These are phyloP conservation scores for Ashinkailepas kermadecensis DNA, from an alignment of 2,888 invertebrate genomes.

Conservation along the genomic window DNA sequence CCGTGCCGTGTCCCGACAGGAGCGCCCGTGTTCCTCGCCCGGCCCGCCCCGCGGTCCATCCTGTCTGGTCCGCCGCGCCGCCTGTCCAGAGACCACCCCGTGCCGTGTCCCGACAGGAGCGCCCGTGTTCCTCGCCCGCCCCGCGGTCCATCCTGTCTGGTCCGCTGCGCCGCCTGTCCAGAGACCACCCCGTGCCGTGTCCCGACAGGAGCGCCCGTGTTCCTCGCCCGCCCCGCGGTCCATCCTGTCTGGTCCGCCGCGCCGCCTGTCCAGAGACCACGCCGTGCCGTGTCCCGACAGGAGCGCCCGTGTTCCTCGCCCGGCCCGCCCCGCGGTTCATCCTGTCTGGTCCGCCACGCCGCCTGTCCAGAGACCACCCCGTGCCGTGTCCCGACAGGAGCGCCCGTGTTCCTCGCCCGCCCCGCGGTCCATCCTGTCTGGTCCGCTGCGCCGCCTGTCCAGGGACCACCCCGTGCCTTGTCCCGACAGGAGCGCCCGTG, in stretches of 20 bases:
- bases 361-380: too few relatives aligned
- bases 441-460: not conserved
- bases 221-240: not conserved
- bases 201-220: too few relatives aligned
- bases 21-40: not conserved
- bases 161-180: not conserved
- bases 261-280: not conserved
- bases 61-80: too few relatives aligned
- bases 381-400: too few relatives aligned
- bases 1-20: not conserved
- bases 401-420: not conserved
- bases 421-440: not conserved
- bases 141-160: slow-evolving; percentile 1
- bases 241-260: not conserved
- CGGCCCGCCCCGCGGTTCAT: too few relatives aligned
- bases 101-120: too few relatives aligned
- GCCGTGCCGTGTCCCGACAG: too few relatives aligned
- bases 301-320: not conserved
- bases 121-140: not conserved
- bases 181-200: too few relatives aligned
- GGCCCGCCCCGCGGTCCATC: not conserved
- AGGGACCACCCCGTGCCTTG: too few relatives aligned
- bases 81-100: not conserved
- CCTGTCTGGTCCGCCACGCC: too few relatives aligned
- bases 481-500: too few relatives aligned